Evolutionary conservation across 2,113 vertebrate species (phyloP).

Genomic region (Pseudorasbora parva): DNA sequence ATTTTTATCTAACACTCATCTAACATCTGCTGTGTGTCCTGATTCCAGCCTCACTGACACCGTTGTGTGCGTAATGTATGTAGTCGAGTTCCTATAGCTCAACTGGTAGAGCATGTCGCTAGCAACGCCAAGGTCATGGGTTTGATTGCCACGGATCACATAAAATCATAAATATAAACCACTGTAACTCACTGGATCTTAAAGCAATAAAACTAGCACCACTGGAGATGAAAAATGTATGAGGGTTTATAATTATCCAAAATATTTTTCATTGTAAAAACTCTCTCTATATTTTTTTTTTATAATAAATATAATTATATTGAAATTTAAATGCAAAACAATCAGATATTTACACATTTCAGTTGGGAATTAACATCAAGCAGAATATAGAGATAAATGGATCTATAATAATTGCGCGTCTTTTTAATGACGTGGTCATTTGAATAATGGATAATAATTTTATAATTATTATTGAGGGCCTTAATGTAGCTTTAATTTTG

Average conservation of each 20-base stretch:
- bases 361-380: background rate
- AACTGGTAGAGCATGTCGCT: background rate
- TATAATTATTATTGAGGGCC: background rate
- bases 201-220: background rate
- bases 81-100: background rate
- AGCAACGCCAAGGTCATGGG: background rate
- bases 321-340: background rate
- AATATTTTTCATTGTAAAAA: background rate
- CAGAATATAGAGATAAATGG: background rate
- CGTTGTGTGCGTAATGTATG: background rate
- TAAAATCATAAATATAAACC: background rate
- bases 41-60: constrained; percentile 36
- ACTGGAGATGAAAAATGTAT: background rate
- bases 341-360: background rate
- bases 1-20: constrained; percentile 35
- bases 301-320: background rate
- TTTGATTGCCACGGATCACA: background rate
- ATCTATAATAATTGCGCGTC: background rate
- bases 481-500: background rate
- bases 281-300: background rate
- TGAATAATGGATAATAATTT: background rate
- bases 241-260: background rate
- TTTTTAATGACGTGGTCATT: constrained; percentile 16
- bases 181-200: background rate
- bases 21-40: constrained; percentile 12